Evolutionary conservation across 2,797 vertebrate genomes (phyloP), one percentile per base, ranked within the genome.

Genomic region (Peromyscus eremicus): DNA sequence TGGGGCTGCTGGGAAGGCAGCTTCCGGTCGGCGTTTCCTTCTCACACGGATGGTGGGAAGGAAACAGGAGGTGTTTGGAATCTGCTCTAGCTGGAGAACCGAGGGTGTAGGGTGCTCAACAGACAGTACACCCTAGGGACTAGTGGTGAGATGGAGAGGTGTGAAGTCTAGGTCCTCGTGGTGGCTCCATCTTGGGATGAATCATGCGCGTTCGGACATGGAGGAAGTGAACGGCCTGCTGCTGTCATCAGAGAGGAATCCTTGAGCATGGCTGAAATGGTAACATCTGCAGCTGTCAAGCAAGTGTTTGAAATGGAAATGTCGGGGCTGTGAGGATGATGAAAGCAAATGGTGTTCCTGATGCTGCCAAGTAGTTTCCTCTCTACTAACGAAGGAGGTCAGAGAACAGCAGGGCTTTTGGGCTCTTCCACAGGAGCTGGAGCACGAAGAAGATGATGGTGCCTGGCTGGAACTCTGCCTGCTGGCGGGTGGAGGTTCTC

Each of bases 121-220:
- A 66, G 75, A 34, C 19, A 13, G 32, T 34, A 5, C 12, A 3
- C 23, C 34, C 57, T 27, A n/a, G 7, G 92, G 96, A 1, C 97
- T 40, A 98, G 98, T 0, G 68, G 80, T 0, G 97, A 97, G 0
- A 98, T 98, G 11, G 98, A 46, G 6, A 99, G 99, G 99, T 99
- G 99, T 0, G 98, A 99, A 60, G 99, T 99, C 52, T 14, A 98
- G 0, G 97, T 98, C 37, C 17, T 71, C 5, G 21, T 32, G n/a
- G 81, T 55, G 37, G 19, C 3, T 2, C 71, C 75, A 3, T 88
- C 70, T 57, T 4, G 81, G 76, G 52, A 21, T 0, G 3, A 21
- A 6, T 29, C 81, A 75, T 40, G 32, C 46, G 52, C 77, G 43
- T n/a, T 60, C 13, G 1, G 34, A 77, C 34, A 16, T 0, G 1